These are phyloP conservation scores for Pseudomugil gertrudae DNA, from an alignment of 2,797 vertebrate species.

Conservation along the genomic window DNA sequence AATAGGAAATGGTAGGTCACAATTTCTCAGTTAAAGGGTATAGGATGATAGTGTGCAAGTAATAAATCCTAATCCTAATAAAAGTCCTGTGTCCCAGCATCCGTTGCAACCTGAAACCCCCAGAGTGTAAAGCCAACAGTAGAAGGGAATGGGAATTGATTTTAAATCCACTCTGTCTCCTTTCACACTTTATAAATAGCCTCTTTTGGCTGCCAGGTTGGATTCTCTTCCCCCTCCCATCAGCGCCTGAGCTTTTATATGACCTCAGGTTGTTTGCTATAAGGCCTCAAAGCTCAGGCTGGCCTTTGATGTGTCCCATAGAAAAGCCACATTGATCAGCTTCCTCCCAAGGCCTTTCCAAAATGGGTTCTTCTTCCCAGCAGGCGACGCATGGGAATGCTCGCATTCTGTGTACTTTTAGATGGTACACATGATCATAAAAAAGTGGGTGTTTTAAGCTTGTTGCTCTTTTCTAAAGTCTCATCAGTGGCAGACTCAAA, in stretches of 20 bases:
- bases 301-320: slow-evolving; percentile 69
- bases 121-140: slow-evolving; percentile 44
- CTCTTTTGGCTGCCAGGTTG: slow-evolving; percentile 60
- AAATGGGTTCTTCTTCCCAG: slow-evolving; percentile 56
- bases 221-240: slow-evolving; percentile 45
- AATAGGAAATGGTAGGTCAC: background rate
- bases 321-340: slow-evolving; percentile 60
- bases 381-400: slow-evolving; percentile 52
- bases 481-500: slow-evolving; percentile 3
- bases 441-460: slow-evolving; percentile 5
- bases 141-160: slow-evolving; percentile 68
- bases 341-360: slow-evolving; percentile 42
- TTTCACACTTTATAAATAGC: slow-evolving; percentile 78
- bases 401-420: slow-evolving; percentile 40
- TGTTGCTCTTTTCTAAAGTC: slow-evolving; percentile 33
- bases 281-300: slow-evolving; percentile 62
- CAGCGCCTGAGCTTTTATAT: slow-evolving; percentile 59
- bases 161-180: slow-evolving; percentile 69
- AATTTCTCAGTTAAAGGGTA: slow-evolving; percentile 2
- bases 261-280: slow-evolving; percentile 64
- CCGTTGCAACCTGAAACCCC: slow-evolving; percentile 50
- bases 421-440: slow-evolving; percentile 30
- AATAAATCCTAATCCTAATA: slow-evolving; percentile 2
- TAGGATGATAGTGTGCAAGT: background rate
- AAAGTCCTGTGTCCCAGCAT: slow-evolving; percentile 16